A percentile compares a stretch with the other conserved stretches of the same genome.
Conservation (phyloP, 2,797 vertebrate species). For the Eutrigla gurnardus region DNA sequence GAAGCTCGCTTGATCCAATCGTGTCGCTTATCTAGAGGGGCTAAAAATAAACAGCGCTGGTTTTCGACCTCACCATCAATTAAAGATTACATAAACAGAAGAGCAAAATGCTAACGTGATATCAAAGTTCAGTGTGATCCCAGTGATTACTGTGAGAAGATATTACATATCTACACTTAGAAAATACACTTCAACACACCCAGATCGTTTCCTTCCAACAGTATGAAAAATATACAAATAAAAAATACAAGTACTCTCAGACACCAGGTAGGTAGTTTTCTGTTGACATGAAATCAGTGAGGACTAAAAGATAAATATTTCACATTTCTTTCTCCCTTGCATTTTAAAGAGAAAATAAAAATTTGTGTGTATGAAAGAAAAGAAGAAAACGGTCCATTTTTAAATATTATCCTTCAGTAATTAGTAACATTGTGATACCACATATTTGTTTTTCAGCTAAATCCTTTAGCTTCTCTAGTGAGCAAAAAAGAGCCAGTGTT, state of each 20-base stretch:
- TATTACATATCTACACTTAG: slow-evolving; percentile 81
- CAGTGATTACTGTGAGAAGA: slow-evolving; percentile 74
- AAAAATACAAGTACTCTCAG: slow-evolving; percentile 83
- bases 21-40: slow-evolving; percentile 29
- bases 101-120: slow-evolving; percentile 56
- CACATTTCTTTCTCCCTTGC: slow-evolving; percentile 80
- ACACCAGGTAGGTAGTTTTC: slow-evolving; percentile 85
- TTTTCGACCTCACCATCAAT: slow-evolving; percentile 55
- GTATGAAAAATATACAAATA: slow-evolving; percentile 85
- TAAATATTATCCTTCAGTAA: slow-evolving; percentile 78
- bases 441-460: slow-evolving; percentile 62
- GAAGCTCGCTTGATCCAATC: slow-evolving; percentile 28
- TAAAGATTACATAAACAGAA: slow-evolving; percentile 53
- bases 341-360: slow-evolving; percentile 71
- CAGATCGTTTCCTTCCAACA: slow-evolving; percentile 78
- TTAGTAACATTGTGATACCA: slow-evolving; percentile 79
- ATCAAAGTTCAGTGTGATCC: slow-evolving; percentile 70
- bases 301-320: slow-evolving; percentile 86
- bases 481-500: slow-evolving; percentile 82
- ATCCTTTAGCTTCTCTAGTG: slow-evolving; percentile 64
- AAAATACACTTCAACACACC: slow-evolving; percentile 80
- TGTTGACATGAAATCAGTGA: slow-evolving; percentile 84
- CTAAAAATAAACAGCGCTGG: slow-evolving; percentile 45
- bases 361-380: slow-evolving; percentile 62
- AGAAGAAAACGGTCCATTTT: slow-evolving; percentile 60